Evolutionary conservation across 2,797 vertebrate species (phyloP).

Genomic region (Balearica regulorum): DNA sequence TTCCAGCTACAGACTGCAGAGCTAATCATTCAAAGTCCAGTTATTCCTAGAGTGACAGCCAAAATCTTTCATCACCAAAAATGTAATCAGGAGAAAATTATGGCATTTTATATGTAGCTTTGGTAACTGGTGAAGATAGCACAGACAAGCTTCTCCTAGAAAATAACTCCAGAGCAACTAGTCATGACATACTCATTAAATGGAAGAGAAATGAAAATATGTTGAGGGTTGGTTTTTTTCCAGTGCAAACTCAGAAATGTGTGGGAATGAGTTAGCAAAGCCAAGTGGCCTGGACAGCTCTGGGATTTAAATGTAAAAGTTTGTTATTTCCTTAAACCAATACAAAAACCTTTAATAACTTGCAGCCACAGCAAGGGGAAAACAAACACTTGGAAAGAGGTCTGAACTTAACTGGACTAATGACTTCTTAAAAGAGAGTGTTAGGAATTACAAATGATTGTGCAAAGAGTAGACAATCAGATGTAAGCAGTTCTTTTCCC

Average conservation of each 20-base stretch:
- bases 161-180: not conserved
- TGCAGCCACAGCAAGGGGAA: not conserved
- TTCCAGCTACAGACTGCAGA: not conserved
- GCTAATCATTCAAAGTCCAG: not conserved
- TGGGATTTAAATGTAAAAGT: not conserved
- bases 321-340: not conserved
- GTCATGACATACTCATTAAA: not conserved
- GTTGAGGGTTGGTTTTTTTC: not conserved
- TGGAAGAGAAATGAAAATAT: not conserved
- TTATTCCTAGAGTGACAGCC: not conserved
- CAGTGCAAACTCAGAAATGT: not conserved
- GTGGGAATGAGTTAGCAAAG: not conserved
- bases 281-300: not conserved
- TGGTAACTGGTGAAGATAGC: not conserved
- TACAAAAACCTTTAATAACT: not conserved
- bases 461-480: not conserved
- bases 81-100: not conserved
- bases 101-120: not conserved
- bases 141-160: not conserved
- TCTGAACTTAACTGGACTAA: not conserved
- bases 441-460: not conserved
- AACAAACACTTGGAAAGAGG: not conserved
- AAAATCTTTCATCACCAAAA: not conserved
- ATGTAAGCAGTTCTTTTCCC: not conserved
- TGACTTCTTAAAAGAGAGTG: not conserved